Evolutionary conservation across 2,888 invertebrate species (phyloP).

Genomic region (Mechanitis messenoides): DNA sequence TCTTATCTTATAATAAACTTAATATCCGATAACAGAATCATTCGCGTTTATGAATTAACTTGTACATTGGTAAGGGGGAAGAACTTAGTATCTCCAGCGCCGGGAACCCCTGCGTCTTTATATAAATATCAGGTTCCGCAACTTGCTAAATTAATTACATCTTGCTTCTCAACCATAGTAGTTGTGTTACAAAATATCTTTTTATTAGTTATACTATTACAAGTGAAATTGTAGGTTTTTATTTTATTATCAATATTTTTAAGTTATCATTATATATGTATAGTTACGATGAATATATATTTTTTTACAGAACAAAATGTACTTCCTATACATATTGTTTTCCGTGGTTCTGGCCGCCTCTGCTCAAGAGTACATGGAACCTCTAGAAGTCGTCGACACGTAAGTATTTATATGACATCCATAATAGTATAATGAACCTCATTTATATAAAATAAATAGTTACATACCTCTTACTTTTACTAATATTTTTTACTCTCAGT

Average conservation of each 20-base stretch:
- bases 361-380: conserved; percentile 18
- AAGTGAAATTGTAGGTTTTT: not conserved
- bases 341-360: conserved; percentile 16
- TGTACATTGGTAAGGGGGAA: not conserved
- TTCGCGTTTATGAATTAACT: no score
- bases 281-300: conserved; percentile 29
- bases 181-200: not conserved
- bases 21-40: no score
- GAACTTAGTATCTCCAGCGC: not conserved
- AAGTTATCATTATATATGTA: no score
- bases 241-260: not conserved
- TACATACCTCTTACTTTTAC: no score
- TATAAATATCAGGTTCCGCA: not conserved
- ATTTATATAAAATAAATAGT: not conserved
- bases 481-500: conserved; percentile 14
- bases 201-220: not conserved
- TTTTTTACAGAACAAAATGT: conserved; percentile 35
- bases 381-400: not conserved
- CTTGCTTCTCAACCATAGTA: not conserved
- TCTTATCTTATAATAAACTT: no score
- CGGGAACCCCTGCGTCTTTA: not conserved
- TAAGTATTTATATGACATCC: not conserved
- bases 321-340: conserved; percentile 19
- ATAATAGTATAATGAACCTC: not conserved
- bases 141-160: not conserved